Base-by-base conservation (phyloP, 2,113 vertebrate genomes). In the Argyrosomus japonicus region DNA sequence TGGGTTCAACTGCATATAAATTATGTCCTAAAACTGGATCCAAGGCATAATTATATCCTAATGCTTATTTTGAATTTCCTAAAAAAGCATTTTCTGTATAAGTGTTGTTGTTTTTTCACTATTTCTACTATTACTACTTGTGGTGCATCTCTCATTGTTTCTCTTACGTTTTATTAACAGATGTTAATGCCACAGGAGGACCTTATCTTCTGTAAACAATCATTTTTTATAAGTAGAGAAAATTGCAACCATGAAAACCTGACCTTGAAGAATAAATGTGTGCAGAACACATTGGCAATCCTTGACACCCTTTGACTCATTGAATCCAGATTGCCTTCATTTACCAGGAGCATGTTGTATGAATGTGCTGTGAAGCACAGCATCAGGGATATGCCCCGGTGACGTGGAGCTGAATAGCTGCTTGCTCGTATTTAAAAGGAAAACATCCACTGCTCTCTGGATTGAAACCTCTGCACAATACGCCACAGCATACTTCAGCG, bases 321-420 rank as follows among this genome's bases (percentile, higher is more conserved):
- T 62, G 13, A 81, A 80, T 84, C 50, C 50, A 72, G 58, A 62
- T 43, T 71, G 54, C 58, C 76, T 65, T 68, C 45, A 18, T 81
- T 78, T 74, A 73, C 54, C 19, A 15, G 36, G 40, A 75, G 68
- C 60, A 29, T 79, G 73, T 25, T 15, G 62, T 64, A 9, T 71
- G 75, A 82, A 90, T 67, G 58, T 29, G 17, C 58, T 67, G 32
- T 77, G 87, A 70, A 64, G 70, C 56, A 48, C 57, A 40, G 79
- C 40, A 47, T 62, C 23, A 25, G 29, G 23, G 60, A 78, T 68
- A 21, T 61, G 68, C 36, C 84, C 48, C 3, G 2, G 32, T 60
- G 77, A 79, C 65, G 47, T 75, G 45, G 10, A 3, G 51, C 60
- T 83, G 85, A 81, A 83, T 57, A 67, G 79, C 62, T 68, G 82